Conservation (phyloP, 2,113 vertebrate species). For the Myotis lucifugus region DNA sequence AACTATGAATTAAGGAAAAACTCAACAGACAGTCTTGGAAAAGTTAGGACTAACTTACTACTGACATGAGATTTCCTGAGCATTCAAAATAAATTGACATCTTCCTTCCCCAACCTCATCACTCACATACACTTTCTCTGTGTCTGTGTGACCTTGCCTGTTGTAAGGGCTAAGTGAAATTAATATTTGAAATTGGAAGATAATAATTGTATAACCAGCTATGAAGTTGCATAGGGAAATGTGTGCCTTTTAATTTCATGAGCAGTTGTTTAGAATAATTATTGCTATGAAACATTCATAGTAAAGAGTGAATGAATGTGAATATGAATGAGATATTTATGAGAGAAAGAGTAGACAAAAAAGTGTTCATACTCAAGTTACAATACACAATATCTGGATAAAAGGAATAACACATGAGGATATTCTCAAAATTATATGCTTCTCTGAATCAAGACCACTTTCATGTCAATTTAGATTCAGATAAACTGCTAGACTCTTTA, state of each 20-base stretch:
- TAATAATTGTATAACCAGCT: neutral
- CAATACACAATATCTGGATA: neutral
- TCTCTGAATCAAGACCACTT: neutral
- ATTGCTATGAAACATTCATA: neutral
- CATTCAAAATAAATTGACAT: neutral
- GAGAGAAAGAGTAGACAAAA: neutral
- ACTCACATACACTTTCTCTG: neutral
- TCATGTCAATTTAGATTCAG: neutral
- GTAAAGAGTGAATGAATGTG: neutral
- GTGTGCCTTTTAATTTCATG: neutral
- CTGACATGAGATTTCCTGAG: neutral
- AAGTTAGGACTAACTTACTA: neutral
- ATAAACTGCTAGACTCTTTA: neutral
- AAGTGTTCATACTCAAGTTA: neutral
- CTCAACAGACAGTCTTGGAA: neutral
- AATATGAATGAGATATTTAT: neutral
- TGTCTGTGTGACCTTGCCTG: neutral
- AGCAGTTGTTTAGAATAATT: neutral
- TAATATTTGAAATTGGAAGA: slow-evolving; percentile 14
- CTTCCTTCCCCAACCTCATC: neutral
- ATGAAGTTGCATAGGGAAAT: neutral
- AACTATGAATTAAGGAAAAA: slow-evolving; percentile 20
- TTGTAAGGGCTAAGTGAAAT: neutral
- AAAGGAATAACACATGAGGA: neutral
- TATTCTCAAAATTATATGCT: neutral